Conservation (phyloP, 1,140 invertebrate species). For the Drosophila bocqueti region DNA sequence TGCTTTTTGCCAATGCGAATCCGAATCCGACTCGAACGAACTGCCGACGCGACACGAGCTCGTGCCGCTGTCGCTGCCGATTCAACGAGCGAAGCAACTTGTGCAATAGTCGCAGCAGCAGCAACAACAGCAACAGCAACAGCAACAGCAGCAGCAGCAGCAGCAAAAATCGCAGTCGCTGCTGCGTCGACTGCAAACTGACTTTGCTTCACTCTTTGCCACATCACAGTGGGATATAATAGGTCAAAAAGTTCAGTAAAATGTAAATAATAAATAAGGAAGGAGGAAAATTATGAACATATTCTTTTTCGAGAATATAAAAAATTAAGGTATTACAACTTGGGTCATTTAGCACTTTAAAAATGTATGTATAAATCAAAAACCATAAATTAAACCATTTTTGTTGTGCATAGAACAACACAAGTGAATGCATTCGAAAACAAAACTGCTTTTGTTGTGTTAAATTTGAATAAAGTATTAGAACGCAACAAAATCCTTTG, state of each 20-base stretch:
- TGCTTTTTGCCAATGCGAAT: slow-evolving; percentile 60
- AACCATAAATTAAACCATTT: not conserved
- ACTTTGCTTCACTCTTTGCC: slow-evolving; percentile 39
- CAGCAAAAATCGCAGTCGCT: slow-evolving; percentile 24
- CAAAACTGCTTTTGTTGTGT: too few species aligned
- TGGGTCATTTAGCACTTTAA: not conserved
- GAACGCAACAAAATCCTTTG: not conserved
- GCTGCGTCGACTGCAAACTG: slow-evolving; percentile 41
- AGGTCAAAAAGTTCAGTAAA: not conserved
- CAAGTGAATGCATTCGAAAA: too few species aligned
- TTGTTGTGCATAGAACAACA: not conserved
- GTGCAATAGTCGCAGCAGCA: slow-evolving; percentile 65
- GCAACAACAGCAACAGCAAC: slow-evolving; percentile 21
- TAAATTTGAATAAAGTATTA: too few species aligned
- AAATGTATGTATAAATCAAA: not conserved
- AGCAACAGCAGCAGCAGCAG: slow-evolving; percentile 25
- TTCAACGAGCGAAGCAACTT: slow-evolving; percentile 63
- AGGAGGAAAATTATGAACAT: too few species aligned
- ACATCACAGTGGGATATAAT: slow-evolving; percentile 9
- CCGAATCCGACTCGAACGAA: slow-evolving; percentile 63
- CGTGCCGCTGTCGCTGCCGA: slow-evolving; percentile 56
- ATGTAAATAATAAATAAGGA: not conserved
- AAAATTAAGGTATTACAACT: too few species aligned
- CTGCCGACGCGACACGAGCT: slow-evolving; percentile 57
- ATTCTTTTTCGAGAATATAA: too few species aligned